Evolutionary conservation across 1,140 invertebrate genomes (phyloP).

Genomic region (Branchinecta lynchi): DNA sequence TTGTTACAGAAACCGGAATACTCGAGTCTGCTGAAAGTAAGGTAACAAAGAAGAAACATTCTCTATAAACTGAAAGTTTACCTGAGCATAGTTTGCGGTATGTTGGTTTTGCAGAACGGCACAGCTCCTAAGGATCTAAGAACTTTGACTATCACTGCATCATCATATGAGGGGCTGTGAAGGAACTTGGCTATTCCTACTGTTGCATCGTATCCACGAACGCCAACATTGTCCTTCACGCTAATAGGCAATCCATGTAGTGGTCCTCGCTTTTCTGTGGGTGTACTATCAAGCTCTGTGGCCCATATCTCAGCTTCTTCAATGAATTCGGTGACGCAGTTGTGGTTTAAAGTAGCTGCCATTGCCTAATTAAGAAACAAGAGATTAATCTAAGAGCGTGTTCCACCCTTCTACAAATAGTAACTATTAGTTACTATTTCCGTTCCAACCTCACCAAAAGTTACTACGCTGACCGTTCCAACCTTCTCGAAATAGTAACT

Average conservation of each 20-base stretch:
- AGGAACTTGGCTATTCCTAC: conserved; percentile 32
- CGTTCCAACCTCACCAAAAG: too few relatives aligned
- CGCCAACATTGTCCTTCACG: conserved; percentile 29
- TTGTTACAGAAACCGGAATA: too few relatives aligned
- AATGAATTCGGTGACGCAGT: conserved; percentile 30
- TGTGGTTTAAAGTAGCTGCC: conserved; percentile 26
- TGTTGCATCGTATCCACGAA: conserved; percentile 34
- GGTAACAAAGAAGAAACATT: too few relatives aligned
- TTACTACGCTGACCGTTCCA: too few relatives aligned
- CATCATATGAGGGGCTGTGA: conserved; percentile 26
- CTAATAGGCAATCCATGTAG: conserved; percentile 31
- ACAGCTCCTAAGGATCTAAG: conserved; percentile 29
- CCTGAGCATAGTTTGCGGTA: conserved; percentile 30
- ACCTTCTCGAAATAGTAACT: too few relatives aligned
- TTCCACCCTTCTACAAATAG: too few relatives aligned
- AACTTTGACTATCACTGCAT: conserved; percentile 29
- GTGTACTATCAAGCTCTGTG: conserved; percentile 26
- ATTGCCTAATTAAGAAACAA: conserved; percentile 24
- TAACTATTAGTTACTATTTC: too few relatives aligned
- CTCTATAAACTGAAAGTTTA: not conserved
- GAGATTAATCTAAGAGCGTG: too few relatives aligned
- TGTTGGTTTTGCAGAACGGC: conserved; percentile 36
- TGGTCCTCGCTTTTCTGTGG: conserved; percentile 24
- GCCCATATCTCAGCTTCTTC: conserved; percentile 29
- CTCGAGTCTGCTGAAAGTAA: too few relatives aligned